Evolutionary conservation across 2,113 vertebrate species (phyloP), one percentile per base, ranked within the genome.

Genomic region (Amazona guildingii): DNA sequence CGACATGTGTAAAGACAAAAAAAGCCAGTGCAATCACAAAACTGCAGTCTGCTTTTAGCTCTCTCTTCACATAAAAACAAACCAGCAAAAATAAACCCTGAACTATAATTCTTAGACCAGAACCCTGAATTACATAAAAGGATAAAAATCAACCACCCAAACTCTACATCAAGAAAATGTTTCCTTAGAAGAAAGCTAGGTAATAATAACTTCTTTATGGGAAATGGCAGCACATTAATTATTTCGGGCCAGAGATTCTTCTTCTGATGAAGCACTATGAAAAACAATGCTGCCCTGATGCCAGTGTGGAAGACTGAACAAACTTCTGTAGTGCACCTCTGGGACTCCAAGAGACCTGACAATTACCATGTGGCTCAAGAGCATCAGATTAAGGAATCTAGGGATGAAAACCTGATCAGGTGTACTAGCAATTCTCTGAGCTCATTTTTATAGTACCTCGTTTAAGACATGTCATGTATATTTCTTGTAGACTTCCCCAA

Each of bases 251-350:
- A 66, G 7, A 88, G 66, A 79, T 4, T 7, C 0, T 41, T n/a
- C 67, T 52, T 4, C 73, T 54, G 48, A 48, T 2, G 6, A 78
- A 73, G 64, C 1, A 2, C 52, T 24, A 7, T 8, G 37, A 48
- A 35, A 46, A 70, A 8, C 15, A 74, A 4, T 0, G 12, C 24
- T 73, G 88, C 55, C 79, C 57, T 48, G 57, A 27, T 17, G 67
- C 1, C 13, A 33, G 48, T 0, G 15, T 7, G 17, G 13, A 57
- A 68, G 81, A 5, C 7, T 35, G 52, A 11, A 5, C 14, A 10
- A 3, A 4, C 9, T 24, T 7, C 17, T 55, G 76, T 63, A 49
- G 66, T 0, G 28, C 35, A 29, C 29, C 76, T 13, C 18, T 6
- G 59, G n/a, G 68, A 6, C 4, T 35, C 73, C 82, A 35, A 23